Base-by-base conservation (phyloP, 2,113 vertebrate genomes). In the Gavialis gangeticus region DNA sequence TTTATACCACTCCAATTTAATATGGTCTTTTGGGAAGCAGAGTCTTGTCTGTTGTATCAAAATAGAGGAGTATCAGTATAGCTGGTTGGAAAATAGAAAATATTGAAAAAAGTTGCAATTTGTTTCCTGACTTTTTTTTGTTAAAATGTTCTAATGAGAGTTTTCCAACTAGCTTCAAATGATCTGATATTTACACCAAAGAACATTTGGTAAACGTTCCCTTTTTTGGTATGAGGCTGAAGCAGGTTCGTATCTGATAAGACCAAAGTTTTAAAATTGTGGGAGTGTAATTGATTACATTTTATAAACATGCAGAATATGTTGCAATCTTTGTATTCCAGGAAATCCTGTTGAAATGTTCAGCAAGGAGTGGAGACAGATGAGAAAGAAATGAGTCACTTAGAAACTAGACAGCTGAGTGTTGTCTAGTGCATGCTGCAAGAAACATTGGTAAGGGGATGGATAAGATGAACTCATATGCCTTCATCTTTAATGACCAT, bases 241-340 rank as follows among this genome's bases (percentile, higher is more conserved):
- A 94, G 54, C 55, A 82, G 73, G 30, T 19, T 75, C 30, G n/a
- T 93, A 79, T 95, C 92, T n/a, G 55, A 95, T 90, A 94, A 93
- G 19, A 34, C 76, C 90, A 94, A 2, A 85, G 17, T 67, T 78
- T 22, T 37, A 24, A 37, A 46, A 37, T 24, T 7, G 67, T 37
- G 24, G 67, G 21, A 22, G 18, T 46, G 13, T 30, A 84, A 69
- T 30, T 59, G 54, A 85, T 54, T 66, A 79, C 12, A 73, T 2
- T 56, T 16, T 22, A 57, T 57, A 34, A 83, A 54, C 58, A 73
- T 66, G 58, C 34, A 46, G 46, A 46, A 46, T 46, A 46, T 46
- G 46, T 46, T 34, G 24, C 64, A 82, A 87, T 56, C 73, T 91
- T 73, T 87, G 6, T 59, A 34, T 92, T 93, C 85, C 90, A 81